phyloP scores from a whole-genome alignment of 2,888 invertebrate species.

The Hyles lineata region DNA sequence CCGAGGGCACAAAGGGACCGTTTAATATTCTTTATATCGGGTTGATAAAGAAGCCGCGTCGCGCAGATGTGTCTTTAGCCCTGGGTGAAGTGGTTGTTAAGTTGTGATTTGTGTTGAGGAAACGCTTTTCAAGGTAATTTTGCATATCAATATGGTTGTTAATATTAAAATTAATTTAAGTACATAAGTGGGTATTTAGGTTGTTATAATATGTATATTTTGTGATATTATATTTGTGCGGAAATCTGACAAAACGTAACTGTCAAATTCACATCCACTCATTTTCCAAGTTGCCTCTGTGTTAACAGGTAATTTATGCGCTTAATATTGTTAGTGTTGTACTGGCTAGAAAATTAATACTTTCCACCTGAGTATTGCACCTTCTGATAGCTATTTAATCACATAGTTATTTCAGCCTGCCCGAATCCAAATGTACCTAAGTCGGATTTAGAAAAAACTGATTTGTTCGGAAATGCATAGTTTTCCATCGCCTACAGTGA shows the following conservation, averaged over 20 bases:
- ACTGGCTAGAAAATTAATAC: neutral
- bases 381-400: neutral
- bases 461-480: too few relatives aligned
- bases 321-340: neutral
- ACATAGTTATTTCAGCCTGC: neutral
- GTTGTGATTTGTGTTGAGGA: conserved; percentile 18
- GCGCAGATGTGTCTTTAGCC: conserved; percentile 65
- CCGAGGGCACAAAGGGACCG: conserved; percentile 14
- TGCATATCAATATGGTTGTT: neutral
- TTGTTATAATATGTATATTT: too few relatives aligned
- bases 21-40: conserved; percentile 9
- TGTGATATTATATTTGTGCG: too few relatives aligned
- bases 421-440: too few relatives aligned
- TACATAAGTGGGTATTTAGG: too few relatives aligned
- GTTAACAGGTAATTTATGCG: too few relatives aligned
- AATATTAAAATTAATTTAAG: too few relatives aligned
- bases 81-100: conserved; percentile 54
- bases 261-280: too few relatives aligned
- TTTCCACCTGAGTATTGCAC: neutral
- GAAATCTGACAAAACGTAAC: too few relatives aligned
- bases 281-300: too few relatives aligned
- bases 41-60: conserved; percentile 23
- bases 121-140: neutral
- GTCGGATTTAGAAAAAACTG: too few relatives aligned
- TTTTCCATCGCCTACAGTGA: too few relatives aligned